These are phyloP conservation scores for Seriola aureovittata DNA, from an alignment of 2,113 vertebrate genomes.

Conservation along the genomic window DNA sequence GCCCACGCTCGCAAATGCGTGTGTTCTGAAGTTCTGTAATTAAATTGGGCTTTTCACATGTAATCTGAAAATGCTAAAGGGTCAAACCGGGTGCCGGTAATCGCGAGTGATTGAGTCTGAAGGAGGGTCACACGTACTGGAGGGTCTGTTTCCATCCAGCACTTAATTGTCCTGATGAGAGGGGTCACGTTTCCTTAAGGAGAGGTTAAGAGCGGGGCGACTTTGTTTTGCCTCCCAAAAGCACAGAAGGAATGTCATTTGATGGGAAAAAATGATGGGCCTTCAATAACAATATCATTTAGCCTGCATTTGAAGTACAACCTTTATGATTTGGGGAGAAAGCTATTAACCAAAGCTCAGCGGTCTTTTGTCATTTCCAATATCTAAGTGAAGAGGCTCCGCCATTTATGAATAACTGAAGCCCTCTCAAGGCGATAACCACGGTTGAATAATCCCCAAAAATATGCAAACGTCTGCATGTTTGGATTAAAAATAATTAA, in stretches of 20 bases:
- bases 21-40: constrained; percentile 80
- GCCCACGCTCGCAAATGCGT: constrained; percentile 64
- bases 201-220: constrained; percentile 63
- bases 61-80: constrained; percentile 74
- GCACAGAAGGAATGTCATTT: constrained; percentile 55
- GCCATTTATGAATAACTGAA: not conserved
- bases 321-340: constrained; percentile 26
- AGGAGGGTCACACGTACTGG: constrained; percentile 51
- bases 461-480: not conserved
- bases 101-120: constrained; percentile 74
- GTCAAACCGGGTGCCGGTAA: constrained; percentile 70
- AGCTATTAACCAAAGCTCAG: constrained; percentile 21
- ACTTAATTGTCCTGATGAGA: constrained; percentile 70
- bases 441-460: not conserved
- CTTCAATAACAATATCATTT: constrained; percentile 30
- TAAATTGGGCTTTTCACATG: constrained; percentile 83
- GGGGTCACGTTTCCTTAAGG: constrained; percentile 61
- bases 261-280: constrained; percentile 29
- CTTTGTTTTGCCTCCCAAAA: constrained; percentile 66
- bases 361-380: constrained; percentile 1
- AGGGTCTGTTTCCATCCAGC: constrained; percentile 44
- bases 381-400: constrained; percentile 2
- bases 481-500: not conserved
- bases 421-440: not conserved
- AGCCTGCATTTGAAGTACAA: constrained; percentile 20